phyloP scores from a whole-genome alignment of 2,113 vertebrate species.

The Brienomyrus brachyistius region DNA sequence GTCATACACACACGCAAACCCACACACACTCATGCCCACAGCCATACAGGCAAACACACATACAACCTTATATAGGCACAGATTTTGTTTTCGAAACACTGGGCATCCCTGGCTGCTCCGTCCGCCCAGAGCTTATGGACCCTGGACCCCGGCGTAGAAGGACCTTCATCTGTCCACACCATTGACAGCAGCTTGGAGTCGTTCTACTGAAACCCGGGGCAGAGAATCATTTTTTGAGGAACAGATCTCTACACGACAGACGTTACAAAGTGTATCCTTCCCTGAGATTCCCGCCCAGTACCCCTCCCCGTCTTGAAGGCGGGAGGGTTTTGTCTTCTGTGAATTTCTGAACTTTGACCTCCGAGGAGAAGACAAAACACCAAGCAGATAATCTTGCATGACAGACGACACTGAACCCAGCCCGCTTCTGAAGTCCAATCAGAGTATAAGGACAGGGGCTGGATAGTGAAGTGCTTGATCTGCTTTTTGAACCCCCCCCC shows the following conservation, averaged over 20 bases:
- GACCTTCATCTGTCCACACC: not conserved
- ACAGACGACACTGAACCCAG: not conserved
- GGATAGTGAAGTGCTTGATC: not conserved
- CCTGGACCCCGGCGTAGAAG: not conserved
- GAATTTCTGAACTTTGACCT: slow-evolving; percentile 9
- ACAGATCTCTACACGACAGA: not conserved
- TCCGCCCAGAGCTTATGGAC: not conserved
- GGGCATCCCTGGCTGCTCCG: not conserved
- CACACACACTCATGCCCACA: not conserved
- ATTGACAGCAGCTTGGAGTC: not conserved
- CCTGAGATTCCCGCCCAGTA: not conserved
- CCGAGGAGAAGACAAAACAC: not conserved
- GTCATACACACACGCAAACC: not conserved
- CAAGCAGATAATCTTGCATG: slow-evolving; percentile 11
- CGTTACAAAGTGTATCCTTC: not conserved
- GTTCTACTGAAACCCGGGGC: not conserved
- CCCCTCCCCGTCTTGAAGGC: not conserved
- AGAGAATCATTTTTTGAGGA: not conserved
- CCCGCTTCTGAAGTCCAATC: not conserved
- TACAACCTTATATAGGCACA: not conserved
- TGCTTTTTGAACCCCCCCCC: not conserved
- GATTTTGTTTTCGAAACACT: not conserved
- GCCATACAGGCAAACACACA: not conserved
- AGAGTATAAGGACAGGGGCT: not conserved
- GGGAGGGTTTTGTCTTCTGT: not conserved